Conservation (phyloP, 1,140 invertebrate genomes). For the Vanessa tameamea region DNA sequence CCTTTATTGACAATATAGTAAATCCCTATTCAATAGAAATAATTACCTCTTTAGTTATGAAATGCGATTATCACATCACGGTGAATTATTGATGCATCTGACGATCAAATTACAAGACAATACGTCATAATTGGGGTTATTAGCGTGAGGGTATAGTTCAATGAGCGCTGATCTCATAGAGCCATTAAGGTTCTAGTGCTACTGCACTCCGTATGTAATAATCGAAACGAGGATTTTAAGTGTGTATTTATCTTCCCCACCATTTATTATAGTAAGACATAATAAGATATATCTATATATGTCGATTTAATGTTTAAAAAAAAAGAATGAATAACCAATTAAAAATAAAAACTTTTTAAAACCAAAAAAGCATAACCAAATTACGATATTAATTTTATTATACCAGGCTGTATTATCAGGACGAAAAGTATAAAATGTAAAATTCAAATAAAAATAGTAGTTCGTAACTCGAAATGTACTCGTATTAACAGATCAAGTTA, state of each 20-base stretch:
- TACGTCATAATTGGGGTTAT: slow-evolving; percentile 34
- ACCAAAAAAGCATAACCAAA: too few species aligned
- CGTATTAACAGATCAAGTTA: too few species aligned
- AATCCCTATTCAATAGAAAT: slow-evolving; percentile 4
- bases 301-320: too few species aligned
- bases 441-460: too few species aligned
- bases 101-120: slow-evolving; percentile 30
- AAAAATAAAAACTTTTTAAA: too few species aligned
- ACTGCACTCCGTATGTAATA: not conserved
- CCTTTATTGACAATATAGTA: not conserved
- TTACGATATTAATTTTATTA: too few species aligned
- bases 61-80: slow-evolving; percentile 1
- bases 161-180: slow-evolving; percentile 53
- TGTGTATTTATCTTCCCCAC: not conserved
- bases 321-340: too few species aligned
- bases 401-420: too few species aligned
- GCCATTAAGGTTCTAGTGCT: slow-evolving; percentile 38
- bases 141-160: slow-evolving; percentile 42
- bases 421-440: too few species aligned
- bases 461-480: too few species aligned
- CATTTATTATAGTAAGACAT: too few species aligned
- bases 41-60: not conserved
- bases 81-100: slow-evolving; percentile 9
- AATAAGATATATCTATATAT: too few species aligned
- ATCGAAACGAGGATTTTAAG: not conserved